A percentile compares a stretch with the other conserved stretches of the same genome.
These are phyloP conservation scores for Coendou prehensilis DNA, from an alignment of 2,797 vertebrate species.

Conservation along the genomic window DNA sequence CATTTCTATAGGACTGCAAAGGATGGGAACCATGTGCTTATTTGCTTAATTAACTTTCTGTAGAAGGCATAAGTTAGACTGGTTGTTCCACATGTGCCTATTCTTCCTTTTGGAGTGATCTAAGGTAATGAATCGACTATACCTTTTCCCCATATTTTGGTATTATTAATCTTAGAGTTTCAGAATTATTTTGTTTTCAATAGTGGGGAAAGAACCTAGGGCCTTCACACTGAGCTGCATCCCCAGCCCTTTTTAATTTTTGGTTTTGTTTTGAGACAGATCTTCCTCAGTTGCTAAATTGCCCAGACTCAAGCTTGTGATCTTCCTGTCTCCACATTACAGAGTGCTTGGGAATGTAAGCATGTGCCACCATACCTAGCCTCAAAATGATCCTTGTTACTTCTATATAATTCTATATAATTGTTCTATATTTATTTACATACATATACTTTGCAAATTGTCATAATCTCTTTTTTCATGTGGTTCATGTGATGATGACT, in stretches of 20 bases:
- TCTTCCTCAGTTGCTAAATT: neutral
- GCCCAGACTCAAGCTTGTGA: neutral
- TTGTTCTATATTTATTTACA: neutral
- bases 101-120: neutral
- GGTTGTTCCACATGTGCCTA: neutral
- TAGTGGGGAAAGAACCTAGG: neutral
- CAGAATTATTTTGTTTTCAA: neutral
- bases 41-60: neutral
- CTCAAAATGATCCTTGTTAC: neutral
- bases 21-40: neutral
- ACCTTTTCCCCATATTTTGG: neutral
- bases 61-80: neutral
- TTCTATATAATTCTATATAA: neutral
- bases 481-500: neutral
- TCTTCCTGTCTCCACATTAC: neutral
- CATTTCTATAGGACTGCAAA: neutral
- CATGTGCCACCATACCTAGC: neutral
- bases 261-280: neutral
- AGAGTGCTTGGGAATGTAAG: neutral
- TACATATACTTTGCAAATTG: neutral
- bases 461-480: neutral
- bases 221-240: neutral
- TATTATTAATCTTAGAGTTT: slow-evolving; percentile 7
- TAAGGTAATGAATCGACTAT: neutral
- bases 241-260: neutral